A percentile compares a stretch with the other conserved stretches of the same genome.
Conservation (phyloP, 2,797 vertebrate genomes). For the Lutjanus argentimaculatus region DNA sequence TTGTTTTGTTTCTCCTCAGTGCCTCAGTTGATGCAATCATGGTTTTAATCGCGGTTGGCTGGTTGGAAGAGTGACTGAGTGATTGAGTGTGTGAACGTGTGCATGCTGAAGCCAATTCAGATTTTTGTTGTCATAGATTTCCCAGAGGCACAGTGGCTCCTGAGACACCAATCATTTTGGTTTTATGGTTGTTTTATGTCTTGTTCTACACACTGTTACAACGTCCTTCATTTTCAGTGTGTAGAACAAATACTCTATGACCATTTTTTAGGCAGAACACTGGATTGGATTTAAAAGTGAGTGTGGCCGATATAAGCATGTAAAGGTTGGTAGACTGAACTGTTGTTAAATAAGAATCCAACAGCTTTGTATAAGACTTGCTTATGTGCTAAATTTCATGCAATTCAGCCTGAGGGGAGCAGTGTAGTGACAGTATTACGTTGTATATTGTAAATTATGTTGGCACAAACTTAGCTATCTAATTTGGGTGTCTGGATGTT, state of each 20-base stretch:
- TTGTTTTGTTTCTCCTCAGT: slow-evolving; percentile 46
- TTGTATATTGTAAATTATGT: too few relatives aligned
- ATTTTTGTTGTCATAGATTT: slow-evolving; percentile 25
- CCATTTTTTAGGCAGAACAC: neutral
- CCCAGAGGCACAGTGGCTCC: slow-evolving; percentile 29
- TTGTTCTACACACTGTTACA: slow-evolving; percentile 9
- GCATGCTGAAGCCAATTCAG: slow-evolving; percentile 10
- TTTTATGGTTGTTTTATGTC: slow-evolving; percentile 14
- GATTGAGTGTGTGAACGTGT: slow-evolving; percentile 21
- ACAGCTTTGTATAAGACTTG: neutral
- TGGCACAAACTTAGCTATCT: too few relatives aligned
- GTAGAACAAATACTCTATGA: neutral
- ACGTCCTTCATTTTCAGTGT: neutral
- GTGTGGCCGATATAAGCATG: neutral
- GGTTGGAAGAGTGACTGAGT: slow-evolving; percentile 35
- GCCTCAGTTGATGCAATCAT: slow-evolving; percentile 55
- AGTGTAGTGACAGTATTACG: neutral
- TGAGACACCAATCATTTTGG: neutral
- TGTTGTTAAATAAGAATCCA: neutral
- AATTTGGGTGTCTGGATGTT: neutral
- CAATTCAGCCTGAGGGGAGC: neutral
- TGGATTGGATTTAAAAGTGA: neutral
- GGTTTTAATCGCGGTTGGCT: slow-evolving; percentile 56
- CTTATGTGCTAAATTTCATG: neutral
- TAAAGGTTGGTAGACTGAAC: neutral